Evolutionary conservation across 1,140 invertebrate species (phyloP).

Genomic region (Euwallacea fornicatus): DNA sequence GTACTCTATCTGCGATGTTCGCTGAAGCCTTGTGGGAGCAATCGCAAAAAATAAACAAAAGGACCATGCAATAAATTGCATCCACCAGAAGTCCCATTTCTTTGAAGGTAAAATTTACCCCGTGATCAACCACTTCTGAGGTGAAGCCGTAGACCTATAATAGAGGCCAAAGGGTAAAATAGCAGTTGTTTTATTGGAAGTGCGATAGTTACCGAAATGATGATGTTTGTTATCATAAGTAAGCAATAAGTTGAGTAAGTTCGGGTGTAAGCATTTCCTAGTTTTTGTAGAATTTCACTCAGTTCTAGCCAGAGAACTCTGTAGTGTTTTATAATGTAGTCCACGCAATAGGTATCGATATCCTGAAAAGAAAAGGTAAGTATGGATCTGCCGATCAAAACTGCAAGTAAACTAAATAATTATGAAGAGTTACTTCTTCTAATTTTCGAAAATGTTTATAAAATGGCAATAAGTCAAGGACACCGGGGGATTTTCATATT

Average conservation of each 20-base stretch:
- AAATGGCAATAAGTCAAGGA: not conserved
- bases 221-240: slow-evolving; percentile 58
- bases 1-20: slow-evolving; percentile 58
- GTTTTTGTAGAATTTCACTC: slow-evolving; percentile 61
- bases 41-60: slow-evolving; percentile 63
- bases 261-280: slow-evolving; percentile 64
- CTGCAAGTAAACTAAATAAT: not conserved
- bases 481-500: too few relatives aligned
- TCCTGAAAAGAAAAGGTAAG: slow-evolving; percentile 53
- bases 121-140: slow-evolving; percentile 64
- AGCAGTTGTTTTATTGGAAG: not conserved
- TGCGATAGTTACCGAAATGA: slow-evolving; percentile 48
- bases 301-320: slow-evolving; percentile 62
- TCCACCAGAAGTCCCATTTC: slow-evolving; percentile 64
- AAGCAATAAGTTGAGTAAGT: slow-evolving; percentile 64
- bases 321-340: slow-evolving; percentile 60
- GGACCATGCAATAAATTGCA: slow-evolving; percentile 59
- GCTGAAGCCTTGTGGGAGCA: slow-evolving; percentile 63
- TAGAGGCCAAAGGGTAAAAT: not conserved
- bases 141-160: slow-evolving; percentile 60
- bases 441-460: not conserved
- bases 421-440: not conserved
- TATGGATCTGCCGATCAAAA: not conserved
- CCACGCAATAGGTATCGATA: slow-evolving; percentile 56
- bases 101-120: slow-evolving; percentile 62